Evolutionary conservation across 2,797 vertebrate species (phyloP).

Genomic region (Gambelia wislizenii): DNA sequence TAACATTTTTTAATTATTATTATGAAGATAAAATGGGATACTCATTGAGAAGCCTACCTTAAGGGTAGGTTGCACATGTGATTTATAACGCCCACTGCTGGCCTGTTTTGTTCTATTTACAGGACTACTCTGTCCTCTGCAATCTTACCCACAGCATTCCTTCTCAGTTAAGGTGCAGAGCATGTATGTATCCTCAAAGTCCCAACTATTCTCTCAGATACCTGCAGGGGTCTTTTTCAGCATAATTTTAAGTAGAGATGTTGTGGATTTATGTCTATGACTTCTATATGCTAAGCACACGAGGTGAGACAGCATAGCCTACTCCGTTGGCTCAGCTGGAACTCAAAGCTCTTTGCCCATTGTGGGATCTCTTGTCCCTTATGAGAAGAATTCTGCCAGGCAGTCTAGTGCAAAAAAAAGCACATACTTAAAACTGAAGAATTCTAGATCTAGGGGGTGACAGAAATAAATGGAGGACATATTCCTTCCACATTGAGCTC

Average conservation of each 20-base stretch:
- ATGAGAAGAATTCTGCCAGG: no score
- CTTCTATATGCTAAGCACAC: background rate
- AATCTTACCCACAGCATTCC: background rate
- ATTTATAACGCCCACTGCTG: background rate
- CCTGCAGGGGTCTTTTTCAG: background rate
- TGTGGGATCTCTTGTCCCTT: no score
- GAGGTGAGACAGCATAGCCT: no score
- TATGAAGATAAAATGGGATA: background rate
- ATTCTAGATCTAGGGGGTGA: no score
- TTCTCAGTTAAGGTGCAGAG: background rate
- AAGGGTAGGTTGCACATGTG: background rate
- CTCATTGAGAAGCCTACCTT: background rate
- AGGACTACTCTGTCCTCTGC: background rate
- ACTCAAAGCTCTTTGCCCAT: no score
- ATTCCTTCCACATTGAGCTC: no score
- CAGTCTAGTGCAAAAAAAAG: no score
- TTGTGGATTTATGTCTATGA: background rate
- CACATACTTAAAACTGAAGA: no score
- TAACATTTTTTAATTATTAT: no score
- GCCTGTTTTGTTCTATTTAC: background rate
- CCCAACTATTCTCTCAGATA: background rate
- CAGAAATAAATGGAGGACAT: no score
- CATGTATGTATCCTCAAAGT: background rate
- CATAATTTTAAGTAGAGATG: no score
- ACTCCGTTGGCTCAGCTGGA: no score